phyloP scores from a whole-genome alignment of 2,797 vertebrate species.

The Diplodus sargus region DNA sequence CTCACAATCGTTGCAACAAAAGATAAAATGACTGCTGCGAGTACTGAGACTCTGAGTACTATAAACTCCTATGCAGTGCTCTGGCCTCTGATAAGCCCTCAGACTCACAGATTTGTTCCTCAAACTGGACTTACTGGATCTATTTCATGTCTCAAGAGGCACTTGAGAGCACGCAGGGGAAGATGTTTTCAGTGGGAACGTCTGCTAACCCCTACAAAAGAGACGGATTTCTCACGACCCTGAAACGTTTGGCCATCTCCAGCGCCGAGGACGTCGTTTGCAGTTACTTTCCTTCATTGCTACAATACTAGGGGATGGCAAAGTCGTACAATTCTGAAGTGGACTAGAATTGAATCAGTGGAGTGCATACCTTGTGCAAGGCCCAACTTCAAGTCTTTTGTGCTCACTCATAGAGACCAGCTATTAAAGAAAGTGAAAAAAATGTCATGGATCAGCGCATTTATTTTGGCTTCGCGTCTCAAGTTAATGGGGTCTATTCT shows the following conservation, averaged over 20 bases:
- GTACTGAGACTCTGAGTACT: not conserved
- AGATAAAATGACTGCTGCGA: not conserved
- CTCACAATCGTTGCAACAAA: no score
- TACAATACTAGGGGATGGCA: not conserved
- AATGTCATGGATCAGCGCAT: no score
- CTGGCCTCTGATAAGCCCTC: not conserved
- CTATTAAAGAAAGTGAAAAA: no score
- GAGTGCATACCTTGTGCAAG: not conserved
- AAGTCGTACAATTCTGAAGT: not conserved
- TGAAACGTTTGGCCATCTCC: not conserved
- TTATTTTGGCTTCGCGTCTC: no score
- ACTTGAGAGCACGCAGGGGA: not conserved
- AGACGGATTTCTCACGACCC: not conserved
- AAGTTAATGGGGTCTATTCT: no score
- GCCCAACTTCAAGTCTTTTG: no score
- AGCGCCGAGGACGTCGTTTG: not conserved
- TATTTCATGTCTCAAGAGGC: not conserved
- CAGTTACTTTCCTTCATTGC: not conserved
- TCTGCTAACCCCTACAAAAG: not conserved
- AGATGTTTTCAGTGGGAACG: not conserved
- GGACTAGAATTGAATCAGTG: no score
- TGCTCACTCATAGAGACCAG: no score
- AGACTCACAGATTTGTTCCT: not conserved
- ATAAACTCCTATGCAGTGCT: not conserved
- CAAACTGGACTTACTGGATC: slow-evolving; percentile 2